Conservation (phyloP, 1,140 invertebrate genomes). For the Cyphomyrmex costatus region DNA sequence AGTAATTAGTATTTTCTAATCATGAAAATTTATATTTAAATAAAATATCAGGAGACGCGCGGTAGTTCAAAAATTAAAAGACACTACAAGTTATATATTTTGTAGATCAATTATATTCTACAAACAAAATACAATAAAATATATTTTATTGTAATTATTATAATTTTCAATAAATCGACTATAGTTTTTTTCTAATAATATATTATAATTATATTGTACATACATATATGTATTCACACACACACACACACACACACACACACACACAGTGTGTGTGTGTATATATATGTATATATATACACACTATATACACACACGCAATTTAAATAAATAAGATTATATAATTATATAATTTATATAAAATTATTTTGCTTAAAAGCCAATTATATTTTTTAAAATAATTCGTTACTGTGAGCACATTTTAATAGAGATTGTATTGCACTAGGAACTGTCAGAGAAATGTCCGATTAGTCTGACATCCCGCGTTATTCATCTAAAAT, state of each 20-base stretch:
- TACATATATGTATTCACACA: too few relatives aligned
- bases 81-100: too few relatives aligned
- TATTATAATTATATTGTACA: neutral
- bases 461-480: slow-evolving; percentile 26
- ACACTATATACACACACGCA: too few relatives aligned
- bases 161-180: neutral
- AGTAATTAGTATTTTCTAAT: neutral
- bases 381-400: neutral
- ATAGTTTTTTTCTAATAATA: neutral
- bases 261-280: too few relatives aligned
- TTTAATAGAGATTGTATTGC: slow-evolving; percentile 5
- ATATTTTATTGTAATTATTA: slow-evolving; percentile 19
- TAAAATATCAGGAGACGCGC: too few relatives aligned
- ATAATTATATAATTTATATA: neutral
- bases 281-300: too few relatives aligned
- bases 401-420: neutral
- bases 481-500: neutral
- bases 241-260: too few relatives aligned
- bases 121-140: neutral
- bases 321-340: too few relatives aligned
- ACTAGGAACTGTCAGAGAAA: slow-evolving; percentile 38
- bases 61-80: too few relatives aligned
- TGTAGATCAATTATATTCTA: neutral
- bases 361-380: neutral
- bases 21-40: neutral